Evolutionary conservation across 2,113 vertebrate genomes (phyloP), one percentile per base, ranked within the genome.

Genomic region (Corynorhinus townsendii): DNA sequence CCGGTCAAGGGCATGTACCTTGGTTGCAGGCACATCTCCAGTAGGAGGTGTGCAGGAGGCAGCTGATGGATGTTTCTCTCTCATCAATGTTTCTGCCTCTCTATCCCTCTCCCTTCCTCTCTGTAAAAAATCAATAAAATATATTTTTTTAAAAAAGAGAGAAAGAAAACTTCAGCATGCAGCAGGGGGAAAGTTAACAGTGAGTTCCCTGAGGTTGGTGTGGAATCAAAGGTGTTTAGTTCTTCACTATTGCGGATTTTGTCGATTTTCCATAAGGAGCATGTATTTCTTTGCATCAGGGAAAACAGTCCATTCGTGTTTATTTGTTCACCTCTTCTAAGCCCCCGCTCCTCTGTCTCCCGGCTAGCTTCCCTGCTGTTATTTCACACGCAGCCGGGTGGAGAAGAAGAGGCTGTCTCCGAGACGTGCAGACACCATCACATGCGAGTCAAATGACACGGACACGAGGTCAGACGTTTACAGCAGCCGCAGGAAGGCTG

Each of bases 91-190:
- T 49, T 28, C 26, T 28, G 8, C 7, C 59, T 28, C 59, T 28
- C 59, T 62, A 3, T 62, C 59, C 26, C 59, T 28, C 59, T 28
- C 26, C 59, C 26, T 56, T 56, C 19, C 54, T 56, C 54, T 56
- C 54, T 56, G 17, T 56, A 19, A 56, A 22, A 56, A 56, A 56
- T 56, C 54, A 56, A 19, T 56, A 56, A 56, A 56, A 56, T 49
- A 59, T 59, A 26, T 10, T 26, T 59, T 15, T 47, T 49, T 14
- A 14, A 49, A 49, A 59, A 59, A 59, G 2, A 24, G 26, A 59
- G 3, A 26, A 59, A n/a, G 28, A 17, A 30, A 30, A 33, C 30
- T n/a, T 66, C 40, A n/a, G 4, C 1, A 24, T 2, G 0, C n/a
- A 14, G 59, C 54, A 14, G 22, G 8, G 11, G 11, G 8, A 43